Conservation (phyloP, 2,888 invertebrate genomes). For the Cepaea hortensis region DNA sequence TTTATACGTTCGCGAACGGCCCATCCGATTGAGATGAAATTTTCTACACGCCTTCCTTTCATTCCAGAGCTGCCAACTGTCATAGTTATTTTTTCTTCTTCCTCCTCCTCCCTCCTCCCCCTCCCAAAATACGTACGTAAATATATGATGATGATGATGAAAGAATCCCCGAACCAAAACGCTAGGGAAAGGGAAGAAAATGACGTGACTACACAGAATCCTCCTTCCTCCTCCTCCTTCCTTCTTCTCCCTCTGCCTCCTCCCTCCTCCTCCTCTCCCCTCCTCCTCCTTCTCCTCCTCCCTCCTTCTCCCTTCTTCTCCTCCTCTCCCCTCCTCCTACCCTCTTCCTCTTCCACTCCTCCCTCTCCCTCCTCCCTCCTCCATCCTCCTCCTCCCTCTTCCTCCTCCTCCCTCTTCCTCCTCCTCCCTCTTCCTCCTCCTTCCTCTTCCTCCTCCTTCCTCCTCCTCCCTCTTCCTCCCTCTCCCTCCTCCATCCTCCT, state of each 20-base stretch:
- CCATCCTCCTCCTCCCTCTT: neutral
- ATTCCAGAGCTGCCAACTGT: too few species aligned
- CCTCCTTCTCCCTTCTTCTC: neutral
- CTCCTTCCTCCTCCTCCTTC: neutral
- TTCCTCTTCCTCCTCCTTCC: neutral
- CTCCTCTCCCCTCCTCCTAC: neutral
- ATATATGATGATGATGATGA: too few species aligned
- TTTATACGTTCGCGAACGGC: too few species aligned
- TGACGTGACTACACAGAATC: neutral
- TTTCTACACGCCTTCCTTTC: too few species aligned
- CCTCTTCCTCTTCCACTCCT: neutral
- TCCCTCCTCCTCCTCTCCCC: neutral
- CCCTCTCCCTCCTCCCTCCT: neutral
- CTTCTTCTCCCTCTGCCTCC: neutral
- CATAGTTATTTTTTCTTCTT: too few species aligned
- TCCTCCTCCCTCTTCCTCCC: neutral
- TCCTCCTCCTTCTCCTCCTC: neutral
- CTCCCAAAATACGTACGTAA: too few species aligned
- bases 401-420: slow-evolving; percentile 5
- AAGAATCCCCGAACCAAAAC: too few species aligned
- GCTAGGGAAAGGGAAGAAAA: too few species aligned
- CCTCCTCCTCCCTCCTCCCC: too few species aligned
- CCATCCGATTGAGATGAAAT: too few species aligned
- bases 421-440: neutral
- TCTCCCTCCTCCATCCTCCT: neutral